Base-by-base conservation (phyloP, 1,140 invertebrate species). In the Matsumurasca onukii region DNA sequence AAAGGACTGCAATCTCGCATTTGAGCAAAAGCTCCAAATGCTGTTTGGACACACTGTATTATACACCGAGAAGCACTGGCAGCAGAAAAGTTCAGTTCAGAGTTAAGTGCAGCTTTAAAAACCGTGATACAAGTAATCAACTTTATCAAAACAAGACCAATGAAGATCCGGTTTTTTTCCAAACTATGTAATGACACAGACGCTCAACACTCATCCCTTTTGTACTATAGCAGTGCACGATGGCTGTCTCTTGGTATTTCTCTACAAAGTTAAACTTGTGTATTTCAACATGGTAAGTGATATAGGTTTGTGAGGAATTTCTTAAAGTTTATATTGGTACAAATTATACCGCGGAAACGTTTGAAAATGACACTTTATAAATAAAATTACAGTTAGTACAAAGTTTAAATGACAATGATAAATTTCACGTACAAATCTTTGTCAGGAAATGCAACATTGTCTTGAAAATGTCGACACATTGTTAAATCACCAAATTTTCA, bases 81-180 rank as follows among this genome's bases (percentile, higher is more conserved):
- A 39, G 34, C 34, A 39, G 34, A 5, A 39, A 39, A 39, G 34
- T 39, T 39, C 34, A 39, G 34, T 39, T 39, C 34, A 39, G 34
- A 39, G 34, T 9, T 39, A 39, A 39, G 34, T 39, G 34, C 34
- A 39, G 34, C 17, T 39, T 9, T 39, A 39, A 39, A 39, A 39
- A 39, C 34, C 34, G 34, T 39, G 34, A 39, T 39, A 39, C 34
- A 39, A 9, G 22, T 24, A 63, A 68, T 48, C 3, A 27, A 61
- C 15, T 22, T 48, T 15, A 68, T 59, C 25, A 68, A 55, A 68
- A 70, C 29, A 13, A 34, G 51, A 20, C 30, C 31, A 30, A 5
- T 39, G 39, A 45, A 24, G 13, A 24, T n/a, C 48, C 17, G 17
- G 12, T 52, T 67, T 22, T 48, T 68, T 57, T 66, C 31, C 22